Percentiles rank a stretch among this genome's conserved stretches.
These are phyloP conservation scores for Nyctereutes procyonoides DNA, from an alignment of 2,113 vertebrate species.

Conservation along the genomic window DNA sequence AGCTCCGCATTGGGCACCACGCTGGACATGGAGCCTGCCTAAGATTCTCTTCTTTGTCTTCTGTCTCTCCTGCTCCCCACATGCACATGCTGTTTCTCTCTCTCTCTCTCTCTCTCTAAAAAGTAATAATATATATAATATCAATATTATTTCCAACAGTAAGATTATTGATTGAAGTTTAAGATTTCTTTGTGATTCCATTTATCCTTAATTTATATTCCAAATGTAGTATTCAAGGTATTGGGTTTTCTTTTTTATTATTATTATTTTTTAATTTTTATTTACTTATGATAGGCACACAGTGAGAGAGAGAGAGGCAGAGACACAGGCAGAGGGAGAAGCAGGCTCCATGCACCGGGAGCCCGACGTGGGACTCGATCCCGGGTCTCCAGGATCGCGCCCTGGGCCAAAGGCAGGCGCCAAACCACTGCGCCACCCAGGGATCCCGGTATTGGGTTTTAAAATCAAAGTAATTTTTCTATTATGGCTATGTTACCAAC, in stretches of 20 bases:
- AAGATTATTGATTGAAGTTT: not conserved
- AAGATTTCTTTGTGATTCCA: not conserved
- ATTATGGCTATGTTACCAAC: not conserved
- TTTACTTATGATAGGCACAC: no score
- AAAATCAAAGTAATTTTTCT: slow-evolving; percentile 21
- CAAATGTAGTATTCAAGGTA: not conserved
- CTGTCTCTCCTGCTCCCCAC: not conserved
- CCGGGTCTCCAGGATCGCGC: no score
- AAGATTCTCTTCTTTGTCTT: not conserved
- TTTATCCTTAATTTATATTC: not conserved
- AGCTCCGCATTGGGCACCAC: fast-evolving
- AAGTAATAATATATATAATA: not conserved
- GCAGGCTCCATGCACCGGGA: no score
- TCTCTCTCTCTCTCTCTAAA: not conserved
- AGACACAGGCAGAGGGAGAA: no score
- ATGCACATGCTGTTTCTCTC: not conserved
- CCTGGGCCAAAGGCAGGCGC: no score
- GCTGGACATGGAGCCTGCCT: not conserved
- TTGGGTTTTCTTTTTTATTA: no score
- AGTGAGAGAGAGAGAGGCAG: no score
- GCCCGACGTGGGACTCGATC: no score
- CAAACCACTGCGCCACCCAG: no score
- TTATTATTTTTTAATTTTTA: no score
- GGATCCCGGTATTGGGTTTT: not conserved
- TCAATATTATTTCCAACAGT: not conserved